These are phyloP conservation scores for Cosmia trapezina DNA, from an alignment of 2,888 invertebrate genomes.

Conservation along the genomic window DNA sequence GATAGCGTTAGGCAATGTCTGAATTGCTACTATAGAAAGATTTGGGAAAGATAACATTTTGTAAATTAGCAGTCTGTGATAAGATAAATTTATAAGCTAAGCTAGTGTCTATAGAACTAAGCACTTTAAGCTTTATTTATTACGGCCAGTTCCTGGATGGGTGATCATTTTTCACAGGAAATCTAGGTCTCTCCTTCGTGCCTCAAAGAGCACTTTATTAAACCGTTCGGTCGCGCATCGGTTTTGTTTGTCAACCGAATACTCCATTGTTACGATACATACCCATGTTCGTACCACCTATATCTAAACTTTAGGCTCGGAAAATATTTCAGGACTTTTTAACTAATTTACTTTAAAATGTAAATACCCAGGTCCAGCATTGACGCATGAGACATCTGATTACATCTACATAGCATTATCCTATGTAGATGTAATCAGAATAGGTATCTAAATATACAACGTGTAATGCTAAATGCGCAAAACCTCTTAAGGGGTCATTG, in stretches of 20 bases:
- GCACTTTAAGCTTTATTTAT: not conserved
- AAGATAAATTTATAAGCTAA: slow-evolving; percentile 1
- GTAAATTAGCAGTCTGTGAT: not conserved
- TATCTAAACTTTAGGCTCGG: not conserved
- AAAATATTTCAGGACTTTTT: not conserved
- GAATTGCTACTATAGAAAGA: not conserved
- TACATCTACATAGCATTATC: not conserved
- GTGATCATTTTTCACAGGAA: not conserved
- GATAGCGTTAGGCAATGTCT: slow-evolving; percentile 28
- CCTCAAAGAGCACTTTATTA: too few species aligned
- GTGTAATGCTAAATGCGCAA: too few species aligned
- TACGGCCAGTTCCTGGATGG: not conserved
- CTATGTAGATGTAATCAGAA: too few species aligned
- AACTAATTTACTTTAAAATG: not conserved
- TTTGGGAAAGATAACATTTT: slow-evolving; percentile 17
- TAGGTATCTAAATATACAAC: not conserved
- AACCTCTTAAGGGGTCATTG: too few species aligned
- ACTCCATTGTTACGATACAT: not conserved
- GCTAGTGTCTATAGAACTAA: not conserved
- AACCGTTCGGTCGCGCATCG: too few species aligned
- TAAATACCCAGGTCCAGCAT: slow-evolving; percentile 1
- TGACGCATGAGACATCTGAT: slow-evolving; percentile 1
- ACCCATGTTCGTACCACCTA: not conserved
- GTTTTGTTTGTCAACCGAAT: not conserved
- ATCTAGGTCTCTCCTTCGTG: not conserved